Evolutionary conservation across 2,888 invertebrate genomes (phyloP).

Genomic region (Azorinus chamasolen): DNA sequence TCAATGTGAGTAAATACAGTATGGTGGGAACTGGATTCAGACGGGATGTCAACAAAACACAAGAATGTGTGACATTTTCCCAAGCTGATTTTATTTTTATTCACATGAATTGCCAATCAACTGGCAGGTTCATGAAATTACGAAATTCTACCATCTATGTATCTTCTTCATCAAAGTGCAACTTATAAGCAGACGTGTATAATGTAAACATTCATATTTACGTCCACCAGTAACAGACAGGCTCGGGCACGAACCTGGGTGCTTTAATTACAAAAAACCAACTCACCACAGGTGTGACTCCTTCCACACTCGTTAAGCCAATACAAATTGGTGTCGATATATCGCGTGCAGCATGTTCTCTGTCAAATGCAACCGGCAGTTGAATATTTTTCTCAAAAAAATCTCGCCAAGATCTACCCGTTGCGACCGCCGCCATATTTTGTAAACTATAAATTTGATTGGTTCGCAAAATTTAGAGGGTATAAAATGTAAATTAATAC

Average conservation of each 20-base stretch:
- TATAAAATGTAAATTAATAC: too few relatives aligned
- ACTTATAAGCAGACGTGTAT: too few relatives aligned
- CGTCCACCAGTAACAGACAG: constrained; percentile 7
- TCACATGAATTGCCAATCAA: too few relatives aligned
- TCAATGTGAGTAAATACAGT: too few relatives aligned
- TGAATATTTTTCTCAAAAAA: constrained; percentile 77
- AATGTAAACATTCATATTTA: neutral
- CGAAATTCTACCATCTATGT: too few relatives aligned
- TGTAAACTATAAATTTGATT: constrained; percentile 43
- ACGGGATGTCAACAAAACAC: too few relatives aligned
- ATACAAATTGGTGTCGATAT: constrained; percentile 81
- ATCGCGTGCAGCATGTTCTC: constrained; percentile 78
- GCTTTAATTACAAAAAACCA: neutral
- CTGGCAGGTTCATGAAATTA: too few relatives aligned
- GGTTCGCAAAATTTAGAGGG: constrained; percentile 1
- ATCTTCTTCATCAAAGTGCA: too few relatives aligned
- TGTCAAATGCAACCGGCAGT: constrained; percentile 80
- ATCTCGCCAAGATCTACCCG: constrained; percentile 79
- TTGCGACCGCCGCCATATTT: constrained; percentile 78
- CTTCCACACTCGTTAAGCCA: constrained; percentile 75
- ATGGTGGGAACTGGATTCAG: too few relatives aligned
- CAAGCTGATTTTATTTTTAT: too few relatives aligned
- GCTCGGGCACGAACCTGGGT: constrained; percentile 28
- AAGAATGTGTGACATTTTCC: too few relatives aligned
- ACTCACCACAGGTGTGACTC: constrained; percentile 61